Base-by-base conservation (phyloP, 2,113 vertebrate genomes). In the Pseudopipra pipra region DNA sequence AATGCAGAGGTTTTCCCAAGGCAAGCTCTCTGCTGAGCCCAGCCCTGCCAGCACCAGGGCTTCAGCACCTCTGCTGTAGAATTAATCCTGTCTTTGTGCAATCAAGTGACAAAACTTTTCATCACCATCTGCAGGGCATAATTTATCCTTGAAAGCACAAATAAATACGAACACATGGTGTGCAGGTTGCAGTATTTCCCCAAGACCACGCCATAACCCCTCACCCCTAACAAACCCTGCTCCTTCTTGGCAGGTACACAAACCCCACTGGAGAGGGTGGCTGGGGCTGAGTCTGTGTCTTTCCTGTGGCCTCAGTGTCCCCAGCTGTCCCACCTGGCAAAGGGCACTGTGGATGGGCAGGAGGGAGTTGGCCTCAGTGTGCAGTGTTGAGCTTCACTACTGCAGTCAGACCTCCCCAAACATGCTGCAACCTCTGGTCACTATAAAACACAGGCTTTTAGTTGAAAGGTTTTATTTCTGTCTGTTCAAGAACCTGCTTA, bases 281-380 rank as follows among this genome's bases (percentile, higher is more conserved):
- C 46, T 3, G 13, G n/a, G 19, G 8, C 35, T 46, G 63, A 46
- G 56, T 46, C 75, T 56, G 61, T n/a, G 70, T 37, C 59, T 31
- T 25, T 20, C 8, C 70, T 49, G 74, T 16, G 70, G 41, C 55
- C 18, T 2, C 24, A 4, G 35, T 12, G 44, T 67, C 70, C 52
- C 62, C 33, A 75, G 72, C n/a, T 21, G 4, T 44, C 44, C 71
- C 6, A 1, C 31, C 56, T 37, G 35, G 52, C 22, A 37, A 33
- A 47, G 87, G 63, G 21, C 49, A 30, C 6, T 1, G 5, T 0
- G 0, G 33, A 20, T 25, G n/a, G 20, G 44, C 58, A 66, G 49
- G 46, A 39, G 51, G 56, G 23, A 14, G 5, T 4, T 15, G 8
- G n/a, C 28, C 56, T 31, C 28, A 2, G 15, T 25, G 72, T 31